phyloP scores from a whole-genome alignment of 2,113 vertebrate species.

The Clinocottus analis region DNA sequence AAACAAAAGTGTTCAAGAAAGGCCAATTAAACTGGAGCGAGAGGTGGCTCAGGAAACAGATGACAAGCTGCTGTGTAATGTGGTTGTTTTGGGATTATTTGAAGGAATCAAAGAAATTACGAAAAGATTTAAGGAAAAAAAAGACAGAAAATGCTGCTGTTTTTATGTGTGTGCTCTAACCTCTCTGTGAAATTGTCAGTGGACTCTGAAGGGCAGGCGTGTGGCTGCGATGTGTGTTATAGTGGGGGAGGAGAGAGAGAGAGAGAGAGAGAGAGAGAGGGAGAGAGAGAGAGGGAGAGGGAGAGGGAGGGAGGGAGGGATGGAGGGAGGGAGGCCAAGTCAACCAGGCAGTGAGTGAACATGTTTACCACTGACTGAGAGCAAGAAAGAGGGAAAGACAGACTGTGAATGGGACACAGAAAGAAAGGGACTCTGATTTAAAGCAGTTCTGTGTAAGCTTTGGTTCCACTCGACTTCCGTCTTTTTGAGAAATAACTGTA shows the following conservation, averaged over 20 bases:
- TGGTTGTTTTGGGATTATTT: neutral
- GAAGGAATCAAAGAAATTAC: neutral
- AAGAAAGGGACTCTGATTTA: neutral
- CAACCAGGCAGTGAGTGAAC: constrained; percentile 54
- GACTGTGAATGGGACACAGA: constrained; percentile 4
- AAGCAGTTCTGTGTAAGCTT: constrained; percentile 30
- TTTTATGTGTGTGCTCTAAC: constrained; percentile 43
- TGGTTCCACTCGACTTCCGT: neutral
- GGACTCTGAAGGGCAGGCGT: constrained; percentile 67
- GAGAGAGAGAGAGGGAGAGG: constrained; percentile 22
- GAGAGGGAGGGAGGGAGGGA: constrained; percentile 11
- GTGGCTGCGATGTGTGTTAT: constrained; percentile 73
- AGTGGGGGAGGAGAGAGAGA: constrained; percentile 66
- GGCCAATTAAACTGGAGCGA: neutral
- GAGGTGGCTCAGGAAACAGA: neutral
- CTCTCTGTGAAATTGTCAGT: constrained; percentile 76
- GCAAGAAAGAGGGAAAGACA: constrained; percentile 41
- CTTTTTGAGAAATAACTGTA: constrained; percentile 5
- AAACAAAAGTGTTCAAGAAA: neutral
- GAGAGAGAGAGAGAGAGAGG: constrained; percentile 19
- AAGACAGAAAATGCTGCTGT: neutral
- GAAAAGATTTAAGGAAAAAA: too few species aligned
- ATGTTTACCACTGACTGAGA: constrained; percentile 62
- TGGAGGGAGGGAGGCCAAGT: constrained; percentile 38
- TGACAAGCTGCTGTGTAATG: constrained; percentile 3